Conservation (phyloP, 2,888 invertebrate genomes). For the Auanema freiburgensis region DNA sequence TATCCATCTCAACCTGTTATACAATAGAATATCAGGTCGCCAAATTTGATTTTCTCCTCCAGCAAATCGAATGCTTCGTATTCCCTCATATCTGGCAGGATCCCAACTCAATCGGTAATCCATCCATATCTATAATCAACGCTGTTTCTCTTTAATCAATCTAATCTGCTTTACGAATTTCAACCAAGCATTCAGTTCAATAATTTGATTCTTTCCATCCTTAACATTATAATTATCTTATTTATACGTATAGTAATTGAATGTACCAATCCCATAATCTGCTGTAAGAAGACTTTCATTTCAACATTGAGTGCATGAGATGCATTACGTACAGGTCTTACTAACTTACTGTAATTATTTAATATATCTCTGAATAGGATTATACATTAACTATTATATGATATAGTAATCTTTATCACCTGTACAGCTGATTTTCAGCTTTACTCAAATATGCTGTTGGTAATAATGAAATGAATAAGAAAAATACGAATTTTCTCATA, state of each 20-base stretch:
- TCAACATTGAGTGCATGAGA: conserved; percentile 41
- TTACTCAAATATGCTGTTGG: conserved; percentile 22
- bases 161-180: conserved; percentile 39
- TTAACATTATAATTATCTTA: conserved; percentile 15
- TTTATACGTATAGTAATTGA: not conserved
- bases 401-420: conserved; percentile 17
- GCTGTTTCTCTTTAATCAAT: conserved; percentile 9
- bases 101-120: conserved; percentile 53
- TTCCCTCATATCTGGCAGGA: conserved; percentile 50
- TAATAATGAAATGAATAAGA: conserved; percentile 11
- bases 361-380: conserved; percentile 43
- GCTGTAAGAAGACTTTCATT: conserved; percentile 55
- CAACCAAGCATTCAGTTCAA: conserved; percentile 58
- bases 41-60: conserved; percentile 53
- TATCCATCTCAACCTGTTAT: conserved; percentile 43
- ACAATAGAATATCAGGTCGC: conserved; percentile 53
- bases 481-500: no score
- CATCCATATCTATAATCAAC: conserved; percentile 38
- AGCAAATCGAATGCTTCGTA: conserved; percentile 50
- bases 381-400: not conserved
- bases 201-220: conserved; percentile 57
- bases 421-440: conserved; percentile 40
- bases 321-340: conserved; percentile 46
- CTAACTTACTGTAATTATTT: conserved; percentile 44
- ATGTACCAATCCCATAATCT: conserved; percentile 46